phyloP scores from a whole-genome alignment of 2,113 vertebrate genomes.

The Archilochus colubris region DNA sequence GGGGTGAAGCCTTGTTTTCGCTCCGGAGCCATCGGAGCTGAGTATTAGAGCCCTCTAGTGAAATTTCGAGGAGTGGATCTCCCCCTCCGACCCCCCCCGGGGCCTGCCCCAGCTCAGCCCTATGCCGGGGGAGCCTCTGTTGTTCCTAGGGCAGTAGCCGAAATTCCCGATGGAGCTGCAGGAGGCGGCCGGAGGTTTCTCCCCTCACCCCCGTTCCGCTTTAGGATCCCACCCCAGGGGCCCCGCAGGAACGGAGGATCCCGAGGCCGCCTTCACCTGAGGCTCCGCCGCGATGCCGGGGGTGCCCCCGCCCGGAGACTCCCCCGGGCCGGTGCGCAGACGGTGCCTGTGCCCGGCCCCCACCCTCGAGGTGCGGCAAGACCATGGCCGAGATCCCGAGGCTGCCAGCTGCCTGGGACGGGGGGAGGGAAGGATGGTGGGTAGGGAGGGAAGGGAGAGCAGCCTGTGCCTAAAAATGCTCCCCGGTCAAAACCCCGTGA shows the following conservation, averaged over 20 bases:
- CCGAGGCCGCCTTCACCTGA: background rate
- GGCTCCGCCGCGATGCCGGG: background rate
- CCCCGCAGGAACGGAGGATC: background rate
- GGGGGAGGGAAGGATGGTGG: background rate
- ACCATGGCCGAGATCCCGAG: accelerated
- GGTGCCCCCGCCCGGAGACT: too few species aligned
- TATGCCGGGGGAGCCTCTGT: background rate
- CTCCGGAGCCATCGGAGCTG: background rate
- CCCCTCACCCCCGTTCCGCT: too few species aligned
- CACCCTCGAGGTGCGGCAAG: background rate
- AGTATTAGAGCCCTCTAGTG: slow-evolving; percentile 61
- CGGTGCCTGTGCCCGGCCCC: background rate
- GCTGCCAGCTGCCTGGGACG: background rate
- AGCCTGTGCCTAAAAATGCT: background rate
- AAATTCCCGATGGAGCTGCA: background rate
- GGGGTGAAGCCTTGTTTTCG: background rate
- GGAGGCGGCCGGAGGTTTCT: accelerated
- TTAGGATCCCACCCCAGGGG: too few species aligned
- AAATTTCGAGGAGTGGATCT: background rate
- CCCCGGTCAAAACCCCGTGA: background rate
- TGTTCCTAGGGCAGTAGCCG: accelerated
- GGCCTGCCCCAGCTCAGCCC: background rate
- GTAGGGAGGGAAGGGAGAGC: background rate
- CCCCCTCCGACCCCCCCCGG: background rate
- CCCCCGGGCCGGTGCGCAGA: accelerated